Conservation (phyloP, 1,140 invertebrate species). For the Caerostris extrusa region DNA sequence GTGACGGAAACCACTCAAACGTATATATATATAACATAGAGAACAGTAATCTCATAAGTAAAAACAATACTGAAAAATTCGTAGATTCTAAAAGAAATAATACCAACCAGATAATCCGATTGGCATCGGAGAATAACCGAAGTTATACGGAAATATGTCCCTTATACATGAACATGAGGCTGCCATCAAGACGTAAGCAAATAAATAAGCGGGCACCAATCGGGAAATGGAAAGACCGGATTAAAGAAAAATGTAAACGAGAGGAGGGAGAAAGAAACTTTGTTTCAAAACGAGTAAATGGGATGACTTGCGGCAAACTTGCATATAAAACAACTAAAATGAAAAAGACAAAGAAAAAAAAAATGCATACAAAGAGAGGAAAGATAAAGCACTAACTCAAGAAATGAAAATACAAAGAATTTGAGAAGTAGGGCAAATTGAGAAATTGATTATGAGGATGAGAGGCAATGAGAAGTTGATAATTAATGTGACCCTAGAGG, state of each 20-base stretch:
- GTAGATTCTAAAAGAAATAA: background rate
- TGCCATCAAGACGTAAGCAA: background rate
- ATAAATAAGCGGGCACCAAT: constrained; percentile 6
- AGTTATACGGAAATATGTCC: constrained; percentile 42
- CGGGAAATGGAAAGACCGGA: background rate
- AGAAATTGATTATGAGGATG: too few relatives aligned
- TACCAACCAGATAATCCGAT: background rate
- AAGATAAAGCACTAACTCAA: background rate
- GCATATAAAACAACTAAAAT: constrained; percentile 3
- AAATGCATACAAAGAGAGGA: background rate
- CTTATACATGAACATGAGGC: constrained; percentile 49
- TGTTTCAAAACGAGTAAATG: constrained; percentile 36
- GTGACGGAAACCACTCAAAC: background rate
- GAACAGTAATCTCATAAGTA: too few relatives aligned
- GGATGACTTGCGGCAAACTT: constrained; percentile 35
- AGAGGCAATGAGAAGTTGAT: too few relatives aligned
- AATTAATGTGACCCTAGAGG: too few relatives aligned
- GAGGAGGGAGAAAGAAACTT: background rate
- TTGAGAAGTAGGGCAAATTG: constrained; percentile 7
- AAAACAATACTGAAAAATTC: too few relatives aligned
- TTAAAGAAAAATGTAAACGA: constrained; percentile 34
- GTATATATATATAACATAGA: too few relatives aligned
- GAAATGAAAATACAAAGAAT: constrained; percentile 50
- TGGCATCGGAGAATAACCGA: constrained; percentile 40
- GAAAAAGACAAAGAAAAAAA: background rate